phyloP scores from a whole-genome alignment of 1,140 invertebrate species.

The Drosophila prosaltans region DNA sequence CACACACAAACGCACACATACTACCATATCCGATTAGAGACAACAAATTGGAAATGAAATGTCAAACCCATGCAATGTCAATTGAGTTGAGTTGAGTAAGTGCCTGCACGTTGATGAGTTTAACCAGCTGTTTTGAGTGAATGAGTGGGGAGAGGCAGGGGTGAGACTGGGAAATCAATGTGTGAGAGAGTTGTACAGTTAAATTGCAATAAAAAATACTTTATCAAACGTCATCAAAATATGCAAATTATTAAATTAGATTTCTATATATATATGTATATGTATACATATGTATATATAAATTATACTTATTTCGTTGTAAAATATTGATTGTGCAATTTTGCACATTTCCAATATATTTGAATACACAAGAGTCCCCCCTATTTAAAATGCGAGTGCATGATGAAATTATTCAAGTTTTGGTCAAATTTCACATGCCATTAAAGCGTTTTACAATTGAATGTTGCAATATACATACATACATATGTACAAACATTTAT shows the following conservation, averaged over 20 bases:
- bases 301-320: constrained; percentile 3
- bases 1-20: neutral
- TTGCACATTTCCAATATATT: neutral
- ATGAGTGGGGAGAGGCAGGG: no score
- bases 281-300: neutral
- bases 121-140: no score
- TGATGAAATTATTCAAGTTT: no score
- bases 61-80: neutral
- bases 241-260: constrained; percentile 13
- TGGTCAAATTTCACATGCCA: no score
- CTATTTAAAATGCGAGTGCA: no score
- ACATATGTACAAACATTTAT: no score
- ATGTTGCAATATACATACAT: no score
- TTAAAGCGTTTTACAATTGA: no score
- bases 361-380: neutral
- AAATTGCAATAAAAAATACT: neutral
- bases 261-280: neutral
- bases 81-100: neutral
- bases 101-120: no score
- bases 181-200: neutral
- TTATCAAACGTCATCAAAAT: constrained; percentile 5
- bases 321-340: neutral
- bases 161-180: no score
- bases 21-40: neutral
- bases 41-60: constrained; percentile 8